A percentile compares a stretch with the other conserved stretches of the same genome.
Evolutionary conservation across 1,140 invertebrate species (phyloP).

Genomic region (Alviniconcha marisindica): DNA sequence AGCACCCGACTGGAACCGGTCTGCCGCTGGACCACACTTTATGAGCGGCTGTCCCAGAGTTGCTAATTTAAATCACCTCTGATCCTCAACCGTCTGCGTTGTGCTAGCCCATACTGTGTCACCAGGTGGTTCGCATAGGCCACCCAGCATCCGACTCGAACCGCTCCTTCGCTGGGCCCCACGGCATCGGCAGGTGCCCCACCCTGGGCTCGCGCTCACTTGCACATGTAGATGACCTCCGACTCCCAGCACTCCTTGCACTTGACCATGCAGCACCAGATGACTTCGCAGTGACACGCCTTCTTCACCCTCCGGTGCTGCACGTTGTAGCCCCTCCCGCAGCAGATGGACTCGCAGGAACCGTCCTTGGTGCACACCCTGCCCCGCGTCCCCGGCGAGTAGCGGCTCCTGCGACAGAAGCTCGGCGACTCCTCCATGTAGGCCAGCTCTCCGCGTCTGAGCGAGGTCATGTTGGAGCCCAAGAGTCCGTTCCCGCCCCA

Average conservation of each 20-base stretch:
- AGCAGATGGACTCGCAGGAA: constrained; percentile 78
- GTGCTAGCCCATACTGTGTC: no score
- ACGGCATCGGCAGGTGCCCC: no score
- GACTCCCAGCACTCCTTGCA: constrained; percentile 67
- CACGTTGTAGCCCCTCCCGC: constrained; percentile 74
- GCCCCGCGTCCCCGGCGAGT: constrained; percentile 68
- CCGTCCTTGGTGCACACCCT: constrained; percentile 74
- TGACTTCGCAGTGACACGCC: constrained; percentile 69
- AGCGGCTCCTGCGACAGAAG: constrained; percentile 83
- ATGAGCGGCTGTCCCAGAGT: no score
- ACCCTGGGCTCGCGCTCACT: no score
- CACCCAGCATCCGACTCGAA: neutral
- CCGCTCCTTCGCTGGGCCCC: no score
- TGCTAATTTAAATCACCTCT: no score
- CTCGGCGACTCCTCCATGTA: constrained; percentile 92
- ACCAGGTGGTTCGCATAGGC: no score
- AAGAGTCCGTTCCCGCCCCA: neutral
- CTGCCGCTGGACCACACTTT: no score
- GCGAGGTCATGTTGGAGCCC: constrained; percentile 74
- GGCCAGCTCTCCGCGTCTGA: constrained; percentile 91
- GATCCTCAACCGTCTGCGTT: no score
- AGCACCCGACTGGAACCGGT: no score
- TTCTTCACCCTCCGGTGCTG: constrained; percentile 55
- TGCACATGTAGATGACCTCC: constrained; percentile 72
- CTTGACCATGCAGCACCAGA: constrained; percentile 72